Evolutionary conservation across 2,113 vertebrate species (phyloP).

Genomic region (Engystomops pustulosus): DNA sequence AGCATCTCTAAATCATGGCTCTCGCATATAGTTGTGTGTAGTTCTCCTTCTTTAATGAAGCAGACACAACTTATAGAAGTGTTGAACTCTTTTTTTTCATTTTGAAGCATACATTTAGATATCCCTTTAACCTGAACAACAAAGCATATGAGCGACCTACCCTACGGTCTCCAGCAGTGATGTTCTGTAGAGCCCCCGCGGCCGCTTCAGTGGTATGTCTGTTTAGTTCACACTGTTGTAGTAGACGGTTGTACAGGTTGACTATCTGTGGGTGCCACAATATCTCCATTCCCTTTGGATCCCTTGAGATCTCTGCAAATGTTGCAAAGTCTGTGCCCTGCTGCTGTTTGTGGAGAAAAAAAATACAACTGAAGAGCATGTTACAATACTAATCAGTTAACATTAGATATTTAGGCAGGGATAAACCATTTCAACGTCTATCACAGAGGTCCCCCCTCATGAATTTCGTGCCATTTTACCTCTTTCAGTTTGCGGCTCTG

Average conservation of each 20-base stretch:
- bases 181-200: constrained; percentile 90
- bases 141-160: constrained; percentile 67
- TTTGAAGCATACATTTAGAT: too few relatives aligned
- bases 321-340: constrained; percentile 79
- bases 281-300: constrained; percentile 92
- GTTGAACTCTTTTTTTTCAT: too few relatives aligned
- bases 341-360: constrained; percentile 60
- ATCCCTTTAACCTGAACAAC: background rate
- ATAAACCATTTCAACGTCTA: too few relatives aligned
- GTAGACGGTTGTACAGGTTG: constrained; percentile 83
- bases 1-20: too few relatives aligned
- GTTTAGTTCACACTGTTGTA: constrained; percentile 84
- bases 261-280: constrained; percentile 93
- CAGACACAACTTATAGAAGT: too few relatives aligned
- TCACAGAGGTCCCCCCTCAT: background rate
- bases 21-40: too few relatives aligned
- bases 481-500: constrained; percentile 83
- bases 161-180: constrained; percentile 88
- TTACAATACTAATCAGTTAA: background rate
- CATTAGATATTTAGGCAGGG: too few relatives aligned
- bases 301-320: constrained; percentile 85
- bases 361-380: too few relatives aligned
- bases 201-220: constrained; percentile 83
- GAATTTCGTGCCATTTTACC: constrained; percentile 69
- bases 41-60: too few relatives aligned